Conservation (phyloP, 2,113 vertebrate genomes). For the Paedocypris sp. region DNA sequence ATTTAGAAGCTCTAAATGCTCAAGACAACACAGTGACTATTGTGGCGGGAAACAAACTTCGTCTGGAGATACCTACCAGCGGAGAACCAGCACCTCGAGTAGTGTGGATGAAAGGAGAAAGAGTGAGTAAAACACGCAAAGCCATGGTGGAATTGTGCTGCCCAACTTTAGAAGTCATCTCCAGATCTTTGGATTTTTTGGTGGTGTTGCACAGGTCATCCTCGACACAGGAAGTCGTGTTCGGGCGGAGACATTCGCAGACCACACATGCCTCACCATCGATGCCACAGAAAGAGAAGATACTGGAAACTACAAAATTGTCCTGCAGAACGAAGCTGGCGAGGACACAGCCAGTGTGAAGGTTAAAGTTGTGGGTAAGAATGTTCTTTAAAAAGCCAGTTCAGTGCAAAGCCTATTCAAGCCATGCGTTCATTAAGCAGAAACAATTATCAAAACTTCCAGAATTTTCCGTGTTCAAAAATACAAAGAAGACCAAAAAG, state of each 20-base stretch:
- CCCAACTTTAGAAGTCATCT: too few relatives aligned
- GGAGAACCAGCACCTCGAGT: constrained; percentile 87
- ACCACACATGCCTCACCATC: constrained; percentile 87
- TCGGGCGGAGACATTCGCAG: constrained; percentile 75
- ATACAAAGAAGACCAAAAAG: too few relatives aligned
- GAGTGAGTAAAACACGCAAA: constrained; percentile 58
- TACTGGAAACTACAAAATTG: constrained; percentile 80
- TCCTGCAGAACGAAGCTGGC: constrained; percentile 91
- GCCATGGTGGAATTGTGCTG: too few relatives aligned
- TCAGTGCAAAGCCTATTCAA: too few relatives aligned
- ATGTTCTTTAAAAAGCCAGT: too few relatives aligned
- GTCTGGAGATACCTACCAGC: constrained; percentile 83
- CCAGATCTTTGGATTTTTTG: neutral
- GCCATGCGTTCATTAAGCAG: too few relatives aligned
- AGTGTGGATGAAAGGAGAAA: constrained; percentile 87
- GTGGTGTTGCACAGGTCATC: too few relatives aligned
- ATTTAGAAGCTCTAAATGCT: constrained; percentile 79
- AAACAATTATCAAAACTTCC: too few relatives aligned
- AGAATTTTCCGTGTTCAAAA: too few relatives aligned
- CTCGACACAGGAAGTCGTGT: constrained; percentile 77
- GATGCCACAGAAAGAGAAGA: constrained; percentile 86
- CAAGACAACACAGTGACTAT: constrained; percentile 80
- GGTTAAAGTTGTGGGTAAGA: constrained; percentile 96
- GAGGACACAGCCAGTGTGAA: constrained; percentile 80
- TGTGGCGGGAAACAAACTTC: constrained; percentile 90